phyloP scores from a whole-genome alignment of 1,140 invertebrate genomes.

The Diabrotica undecimpunctata region DNA sequence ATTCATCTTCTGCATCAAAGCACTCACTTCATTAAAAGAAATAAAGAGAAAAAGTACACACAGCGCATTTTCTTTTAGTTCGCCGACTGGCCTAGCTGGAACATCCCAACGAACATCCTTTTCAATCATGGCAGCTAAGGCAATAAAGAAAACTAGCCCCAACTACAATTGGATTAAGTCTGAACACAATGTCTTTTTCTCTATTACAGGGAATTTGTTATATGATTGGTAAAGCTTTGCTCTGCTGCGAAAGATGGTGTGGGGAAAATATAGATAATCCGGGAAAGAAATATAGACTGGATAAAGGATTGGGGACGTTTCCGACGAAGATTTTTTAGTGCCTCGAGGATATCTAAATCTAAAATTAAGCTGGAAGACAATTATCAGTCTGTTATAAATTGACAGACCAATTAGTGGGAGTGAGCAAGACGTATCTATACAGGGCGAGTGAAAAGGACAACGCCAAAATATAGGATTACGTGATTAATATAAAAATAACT shows the following conservation, averaged over 20 bases:
- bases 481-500: too few relatives aligned
- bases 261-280: conserved; percentile 2
- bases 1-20: conserved; percentile 7
- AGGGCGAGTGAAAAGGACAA: too few relatives aligned
- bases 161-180: conserved; percentile 16
- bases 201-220: conserved; percentile 15
- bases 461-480: too few relatives aligned
- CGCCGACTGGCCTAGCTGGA: neutral
- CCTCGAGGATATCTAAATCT: neutral
- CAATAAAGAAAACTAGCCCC: conserved; percentile 13
- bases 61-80: neutral
- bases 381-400: too few relatives aligned
- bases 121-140: conserved; percentile 4
- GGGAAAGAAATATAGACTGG: neutral
- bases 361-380: too few relatives aligned
- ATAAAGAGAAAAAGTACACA: conserved; percentile 3
- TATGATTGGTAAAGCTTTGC: conserved; percentile 11
- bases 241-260: neutral
- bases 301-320: neutral
- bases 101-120: conserved; percentile 11
- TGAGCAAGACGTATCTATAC: too few relatives aligned
- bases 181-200: conserved; percentile 13
- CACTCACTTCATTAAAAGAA: conserved; percentile 10
- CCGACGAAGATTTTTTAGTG: neutral
- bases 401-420: too few relatives aligned